Percentiles rank a stretch among this genome's conserved stretches.
Conservation (phyloP, 2,888 invertebrate species). For the Andrena camellia region DNA sequence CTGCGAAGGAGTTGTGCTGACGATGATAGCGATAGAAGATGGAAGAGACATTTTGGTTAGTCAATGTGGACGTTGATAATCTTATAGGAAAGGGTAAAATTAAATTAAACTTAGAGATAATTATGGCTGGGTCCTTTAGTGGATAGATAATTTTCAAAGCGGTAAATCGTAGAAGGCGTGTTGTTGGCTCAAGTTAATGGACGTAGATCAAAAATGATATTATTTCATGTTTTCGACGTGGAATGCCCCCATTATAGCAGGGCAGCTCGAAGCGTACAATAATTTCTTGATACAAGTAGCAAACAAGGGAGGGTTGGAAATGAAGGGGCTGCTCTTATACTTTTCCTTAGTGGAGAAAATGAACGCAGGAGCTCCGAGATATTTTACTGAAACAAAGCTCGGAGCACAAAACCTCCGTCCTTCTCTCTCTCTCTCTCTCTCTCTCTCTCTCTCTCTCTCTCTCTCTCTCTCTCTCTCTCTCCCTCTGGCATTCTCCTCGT, state of each 20-base stretch:
- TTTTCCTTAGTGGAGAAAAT: slow-evolving; percentile 57
- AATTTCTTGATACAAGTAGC: slow-evolving; percentile 74
- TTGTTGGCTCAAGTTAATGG: not conserved
- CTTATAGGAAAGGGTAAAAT: too few species aligned
- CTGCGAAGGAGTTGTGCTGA: not conserved
- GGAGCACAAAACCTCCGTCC: slow-evolving; percentile 42
- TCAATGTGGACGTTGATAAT: too few species aligned
- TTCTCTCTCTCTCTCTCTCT: not conserved
- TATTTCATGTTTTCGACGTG: not conserved
- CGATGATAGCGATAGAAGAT: too few species aligned
- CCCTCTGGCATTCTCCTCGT: not conserved
- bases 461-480: not conserved
- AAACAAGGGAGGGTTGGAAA: slow-evolving; percentile 69
- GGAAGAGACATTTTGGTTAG: too few species aligned
- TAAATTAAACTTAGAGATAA: too few species aligned
- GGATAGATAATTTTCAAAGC: not conserved
- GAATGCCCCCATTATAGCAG: slow-evolving; percentile 16
- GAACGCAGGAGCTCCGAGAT: slow-evolving; percentile 61
- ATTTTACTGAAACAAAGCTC: slow-evolving; percentile 67
- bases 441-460: too few species aligned
- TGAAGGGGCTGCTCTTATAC: slow-evolving; percentile 57
- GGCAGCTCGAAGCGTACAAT: slow-evolving; percentile 55
- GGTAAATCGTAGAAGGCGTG: not conserved
- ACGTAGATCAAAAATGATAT: not conserved
- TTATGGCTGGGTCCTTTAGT: too few species aligned